A percentile compares a stretch with the other conserved stretches of the same genome.
Evolutionary conservation across 2,113 vertebrate genomes (phyloP).

Genomic region (Cygnus buccinator): DNA sequence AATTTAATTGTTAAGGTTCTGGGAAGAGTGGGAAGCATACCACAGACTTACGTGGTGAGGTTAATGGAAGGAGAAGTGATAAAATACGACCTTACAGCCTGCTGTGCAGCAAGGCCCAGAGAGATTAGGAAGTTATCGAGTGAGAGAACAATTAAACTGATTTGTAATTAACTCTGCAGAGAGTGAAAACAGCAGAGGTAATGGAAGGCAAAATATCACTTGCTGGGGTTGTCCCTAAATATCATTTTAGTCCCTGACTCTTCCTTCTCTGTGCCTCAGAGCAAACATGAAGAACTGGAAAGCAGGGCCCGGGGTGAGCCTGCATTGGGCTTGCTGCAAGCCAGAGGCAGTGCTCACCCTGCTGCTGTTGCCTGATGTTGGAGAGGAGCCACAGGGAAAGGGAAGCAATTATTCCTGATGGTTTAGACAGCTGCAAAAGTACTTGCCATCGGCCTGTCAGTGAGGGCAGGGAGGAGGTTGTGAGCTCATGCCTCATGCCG

Average conservation of each 20-base stretch:
- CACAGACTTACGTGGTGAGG: conserved; percentile 22
- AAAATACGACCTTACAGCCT: conserved; percentile 68
- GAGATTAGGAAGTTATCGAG: conserved; percentile 70
- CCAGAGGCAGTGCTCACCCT: accelerated
- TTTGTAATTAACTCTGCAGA: conserved; percentile 74
- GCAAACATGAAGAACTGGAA: background rate
- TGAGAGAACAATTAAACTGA: conserved; percentile 71
- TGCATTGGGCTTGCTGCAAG: background rate
- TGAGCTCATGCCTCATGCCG: accelerated
- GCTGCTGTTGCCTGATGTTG: accelerated
- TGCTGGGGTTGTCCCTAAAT: conserved; percentile 33
- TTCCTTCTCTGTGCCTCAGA: background rate
- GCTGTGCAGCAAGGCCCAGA: conserved; percentile 57
- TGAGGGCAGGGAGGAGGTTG: accelerated
- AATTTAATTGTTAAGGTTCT: conserved; percentile 52
- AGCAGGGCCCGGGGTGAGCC: accelerated
- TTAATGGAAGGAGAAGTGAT: conserved; percentile 68
- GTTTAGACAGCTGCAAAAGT: background rate
- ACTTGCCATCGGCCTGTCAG: accelerated
- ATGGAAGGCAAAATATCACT: conserved; percentile 17
- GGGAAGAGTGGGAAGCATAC: conserved; percentile 29
- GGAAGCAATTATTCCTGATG: background rate
- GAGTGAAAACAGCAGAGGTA: conserved; percentile 55
- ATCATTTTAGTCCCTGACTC: background rate
- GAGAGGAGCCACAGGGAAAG: accelerated